phyloP scores from a whole-genome alignment of 1,140 invertebrate genomes.

The Aphelenchoides fujianensis region DNA sequence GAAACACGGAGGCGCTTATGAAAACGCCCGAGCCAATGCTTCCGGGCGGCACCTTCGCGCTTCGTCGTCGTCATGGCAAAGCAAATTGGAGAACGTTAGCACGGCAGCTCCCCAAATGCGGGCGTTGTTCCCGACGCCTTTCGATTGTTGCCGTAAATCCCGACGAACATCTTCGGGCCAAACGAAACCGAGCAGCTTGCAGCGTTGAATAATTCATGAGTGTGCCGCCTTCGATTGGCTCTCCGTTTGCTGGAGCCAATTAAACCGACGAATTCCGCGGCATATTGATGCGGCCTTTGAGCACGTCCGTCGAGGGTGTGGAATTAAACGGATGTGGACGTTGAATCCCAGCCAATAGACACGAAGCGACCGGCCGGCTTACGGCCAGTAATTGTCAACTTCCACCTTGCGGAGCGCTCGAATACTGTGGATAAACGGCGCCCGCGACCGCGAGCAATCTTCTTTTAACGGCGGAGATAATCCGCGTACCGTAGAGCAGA shows the following conservation, averaged over 20 bases:
- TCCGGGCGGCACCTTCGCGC: neutral
- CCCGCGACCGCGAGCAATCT: neutral
- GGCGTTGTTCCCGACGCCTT: no score
- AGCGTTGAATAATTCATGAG: neutral
- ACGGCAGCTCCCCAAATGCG: neutral
- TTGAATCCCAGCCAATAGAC: neutral
- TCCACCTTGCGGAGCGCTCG: neutral
- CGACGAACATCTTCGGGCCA: no score
- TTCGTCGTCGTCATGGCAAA: neutral
- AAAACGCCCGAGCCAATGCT: neutral
- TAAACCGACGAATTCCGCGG: neutral
- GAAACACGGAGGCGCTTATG: constrained; percentile 1
- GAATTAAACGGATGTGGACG: neutral
- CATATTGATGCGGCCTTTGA: neutral
- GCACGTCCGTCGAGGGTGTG: neutral
- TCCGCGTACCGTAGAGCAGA: neutral
- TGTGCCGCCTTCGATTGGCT: neutral
- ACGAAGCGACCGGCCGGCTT: neutral
- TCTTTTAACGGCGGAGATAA: neutral
- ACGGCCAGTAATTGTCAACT: constrained; percentile 3
- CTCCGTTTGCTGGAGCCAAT: neutral
- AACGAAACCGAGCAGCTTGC: no score
- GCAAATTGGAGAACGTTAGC: neutral
- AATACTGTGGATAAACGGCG: neutral
- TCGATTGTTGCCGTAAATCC: no score